phyloP scores from a whole-genome alignment of 2,888 invertebrate genomes.

The Tenthredo notha region DNA sequence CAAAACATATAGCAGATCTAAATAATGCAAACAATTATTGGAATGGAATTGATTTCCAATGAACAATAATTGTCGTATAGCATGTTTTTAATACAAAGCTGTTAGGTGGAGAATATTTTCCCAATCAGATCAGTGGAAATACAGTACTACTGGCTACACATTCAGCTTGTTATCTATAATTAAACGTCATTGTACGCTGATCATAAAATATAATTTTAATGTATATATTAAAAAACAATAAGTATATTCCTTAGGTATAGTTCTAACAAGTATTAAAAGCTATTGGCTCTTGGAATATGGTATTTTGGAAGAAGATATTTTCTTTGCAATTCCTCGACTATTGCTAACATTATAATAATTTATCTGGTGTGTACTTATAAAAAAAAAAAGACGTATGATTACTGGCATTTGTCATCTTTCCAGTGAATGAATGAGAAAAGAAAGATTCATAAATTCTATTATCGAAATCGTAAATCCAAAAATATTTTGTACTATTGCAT shows the following conservation, averaged over 20 bases:
- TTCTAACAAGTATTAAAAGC: background rate
- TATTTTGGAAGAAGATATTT: background rate
- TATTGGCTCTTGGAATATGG: slow-evolving; percentile 32
- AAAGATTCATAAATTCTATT: background rate
- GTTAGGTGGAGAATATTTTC: background rate
- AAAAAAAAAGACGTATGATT: background rate
- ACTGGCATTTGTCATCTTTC: background rate
- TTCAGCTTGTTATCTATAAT: background rate
- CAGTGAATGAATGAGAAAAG: background rate
- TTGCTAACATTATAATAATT: background rate
- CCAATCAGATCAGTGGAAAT: slow-evolving; percentile 17
- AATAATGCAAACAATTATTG: background rate
- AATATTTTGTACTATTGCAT: background rate
- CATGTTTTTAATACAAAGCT: background rate
- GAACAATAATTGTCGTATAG: background rate
- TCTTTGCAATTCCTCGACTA: background rate
- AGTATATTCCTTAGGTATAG: background rate
- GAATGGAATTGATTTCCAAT: background rate
- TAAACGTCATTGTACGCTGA: background rate
- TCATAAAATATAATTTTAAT: background rate
- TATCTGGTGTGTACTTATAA: background rate
- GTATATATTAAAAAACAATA: background rate
- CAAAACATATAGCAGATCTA: background rate
- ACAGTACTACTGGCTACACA: slow-evolving; percentile 21
- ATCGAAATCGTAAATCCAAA: background rate